Evolutionary conservation across 2,113 vertebrate species (phyloP).

Genomic region (Anhinga rufa): DNA sequence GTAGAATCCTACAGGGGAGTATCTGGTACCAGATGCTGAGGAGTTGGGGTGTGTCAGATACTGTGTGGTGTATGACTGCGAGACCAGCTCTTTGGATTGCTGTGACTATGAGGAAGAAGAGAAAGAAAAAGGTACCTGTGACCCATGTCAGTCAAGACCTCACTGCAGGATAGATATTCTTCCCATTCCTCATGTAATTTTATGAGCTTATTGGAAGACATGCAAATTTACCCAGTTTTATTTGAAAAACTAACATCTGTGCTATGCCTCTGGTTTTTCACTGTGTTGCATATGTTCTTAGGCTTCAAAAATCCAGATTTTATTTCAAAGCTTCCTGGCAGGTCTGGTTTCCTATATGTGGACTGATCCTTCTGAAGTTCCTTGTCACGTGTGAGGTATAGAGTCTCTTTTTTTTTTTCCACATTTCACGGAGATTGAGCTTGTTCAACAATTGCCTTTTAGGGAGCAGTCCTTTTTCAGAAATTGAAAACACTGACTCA

Average conservation of each 20-base stretch:
- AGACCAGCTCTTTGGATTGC: slow-evolving; percentile 51
- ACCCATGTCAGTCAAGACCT: not conserved
- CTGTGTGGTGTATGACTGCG: slow-evolving; percentile 82
- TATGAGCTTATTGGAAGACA: not conserved
- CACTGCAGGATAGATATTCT: not conserved
- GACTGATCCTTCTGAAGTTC: not conserved
- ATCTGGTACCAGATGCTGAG: slow-evolving; percentile 68
- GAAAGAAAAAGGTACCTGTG: not conserved
- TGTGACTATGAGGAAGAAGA: not conserved
- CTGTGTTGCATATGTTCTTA: not conserved
- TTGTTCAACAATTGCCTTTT: not conserved
- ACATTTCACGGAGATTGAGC: not conserved
- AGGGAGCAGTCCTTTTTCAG: not conserved
- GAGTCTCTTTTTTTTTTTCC: not conserved
- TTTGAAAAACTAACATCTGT: not conserved
- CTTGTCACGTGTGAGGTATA: not conserved
- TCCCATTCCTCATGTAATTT: not conserved
- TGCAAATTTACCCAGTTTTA: not conserved
- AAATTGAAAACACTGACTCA: not conserved
- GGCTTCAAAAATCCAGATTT: not conserved
- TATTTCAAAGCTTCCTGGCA: not conserved
- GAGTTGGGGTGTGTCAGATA: slow-evolving; percentile 77
- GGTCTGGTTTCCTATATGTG: not conserved
- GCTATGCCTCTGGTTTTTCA: not conserved
- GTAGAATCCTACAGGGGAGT: slow-evolving; percentile 67